Base-by-base conservation (phyloP, 2,888 invertebrate genomes). In the Metalampra italica region DNA sequence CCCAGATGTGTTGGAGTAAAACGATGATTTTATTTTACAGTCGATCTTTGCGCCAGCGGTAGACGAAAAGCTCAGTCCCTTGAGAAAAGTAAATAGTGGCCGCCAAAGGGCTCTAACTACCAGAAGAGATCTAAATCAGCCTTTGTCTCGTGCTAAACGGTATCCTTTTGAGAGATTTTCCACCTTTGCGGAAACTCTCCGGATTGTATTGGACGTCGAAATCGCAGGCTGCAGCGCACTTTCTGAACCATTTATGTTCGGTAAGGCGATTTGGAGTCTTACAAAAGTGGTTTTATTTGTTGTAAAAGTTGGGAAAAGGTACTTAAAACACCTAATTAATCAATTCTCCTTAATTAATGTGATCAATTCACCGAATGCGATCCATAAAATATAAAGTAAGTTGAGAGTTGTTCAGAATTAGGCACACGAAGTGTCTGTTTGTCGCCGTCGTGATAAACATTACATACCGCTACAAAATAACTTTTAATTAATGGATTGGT, bases 401-500 rank as follows among this genome's bases (percentile, higher is more conserved):
- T 73, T 64, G 61, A n/a, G 74, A 77, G 72, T 75, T 75, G 56
- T 65, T 56, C 59, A 66, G 67, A 75, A 78, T 75, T 71, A 76
- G 68, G 69, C 71, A 64, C 72, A 64, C 66, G 63, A 68, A 70
- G 62, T 59, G 70, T 62, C 61, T 75, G 71, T 79, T 78, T 77
- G 76, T 71, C 66, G 53, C 70, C 71, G 71, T 70, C 67, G 69
- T 63, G 69, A 78, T 82, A 71, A 68, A 78, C 76, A 78, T 75
- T 75, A n/a, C n/a, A n/a, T n/a, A 73, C 70, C 66, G 77, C 67
- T 71, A 79, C 85, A 78, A 85, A 85, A 86, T 83, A 88, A 88
- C 81, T 89, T 89, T 87, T 88, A 89, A 89, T 89, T 89, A 89
- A 89, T 88, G 89, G 85, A 89, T 88, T 77, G 84, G 80, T 76